Conservation (phyloP, 2,113 vertebrate genomes). For the Crotophaga sulcirostris region DNA sequence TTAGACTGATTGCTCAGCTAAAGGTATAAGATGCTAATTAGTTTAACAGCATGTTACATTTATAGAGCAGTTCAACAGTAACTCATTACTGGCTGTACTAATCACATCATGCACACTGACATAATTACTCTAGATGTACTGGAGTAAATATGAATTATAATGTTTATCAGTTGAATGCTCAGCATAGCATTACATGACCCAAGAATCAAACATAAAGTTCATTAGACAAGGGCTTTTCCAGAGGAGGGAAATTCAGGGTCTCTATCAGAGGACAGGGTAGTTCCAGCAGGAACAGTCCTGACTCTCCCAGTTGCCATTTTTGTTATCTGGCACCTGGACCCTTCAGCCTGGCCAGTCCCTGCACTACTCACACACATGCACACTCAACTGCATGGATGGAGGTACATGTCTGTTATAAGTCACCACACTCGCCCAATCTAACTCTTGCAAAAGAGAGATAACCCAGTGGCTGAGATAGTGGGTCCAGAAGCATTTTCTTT, state of each 20-base stretch:
- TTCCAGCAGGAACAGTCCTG: not conserved
- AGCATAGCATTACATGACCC: not conserved
- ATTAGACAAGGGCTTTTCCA: not conserved
- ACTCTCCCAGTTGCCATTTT: not conserved
- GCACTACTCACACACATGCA: not conserved
- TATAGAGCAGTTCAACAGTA: not conserved
- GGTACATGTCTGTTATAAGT: accelerated
- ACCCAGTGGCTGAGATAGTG: not conserved
- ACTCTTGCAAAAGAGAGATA: not conserved
- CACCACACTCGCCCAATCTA: not conserved
- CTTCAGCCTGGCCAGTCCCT: not conserved
- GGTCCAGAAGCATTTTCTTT: not conserved
- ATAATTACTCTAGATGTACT: not conserved
- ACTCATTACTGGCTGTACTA: not conserved
- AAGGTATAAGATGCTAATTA: not conserved
- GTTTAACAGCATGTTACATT: not conserved
- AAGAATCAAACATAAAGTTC: not conserved
- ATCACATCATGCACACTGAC: not conserved
- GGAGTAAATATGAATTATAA: not conserved
- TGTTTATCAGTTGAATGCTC: not conserved
- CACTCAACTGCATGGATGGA: not conserved
- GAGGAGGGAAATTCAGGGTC: not conserved
- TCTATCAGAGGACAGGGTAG: not conserved
- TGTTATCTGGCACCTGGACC: no score
- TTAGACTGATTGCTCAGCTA: not conserved